Conservation (phyloP, 2,888 invertebrate genomes). For the Synanthedon vespiformis region DNA sequence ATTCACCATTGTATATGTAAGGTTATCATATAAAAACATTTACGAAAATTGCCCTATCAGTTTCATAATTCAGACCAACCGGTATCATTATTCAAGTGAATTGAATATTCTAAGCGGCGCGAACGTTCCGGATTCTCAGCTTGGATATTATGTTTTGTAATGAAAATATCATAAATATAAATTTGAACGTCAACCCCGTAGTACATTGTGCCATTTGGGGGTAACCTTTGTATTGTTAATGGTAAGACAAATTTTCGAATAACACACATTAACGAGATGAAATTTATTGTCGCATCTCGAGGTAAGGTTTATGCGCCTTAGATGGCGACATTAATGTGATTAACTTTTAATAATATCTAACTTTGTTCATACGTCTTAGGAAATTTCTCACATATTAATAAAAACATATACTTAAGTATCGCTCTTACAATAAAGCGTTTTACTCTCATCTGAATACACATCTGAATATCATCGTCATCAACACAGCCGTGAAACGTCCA, state of each 20-base stretch:
- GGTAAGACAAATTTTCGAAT: neutral
- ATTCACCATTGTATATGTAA: too few relatives aligned
- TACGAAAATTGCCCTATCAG: conserved; percentile 3
- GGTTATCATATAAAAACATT: neutral
- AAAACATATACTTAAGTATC: too few relatives aligned
- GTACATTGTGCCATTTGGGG: conserved; percentile 5
- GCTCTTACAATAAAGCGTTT: too few relatives aligned
- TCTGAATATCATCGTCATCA: too few relatives aligned
- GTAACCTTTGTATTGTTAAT: neutral
- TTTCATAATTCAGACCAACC: conserved; percentile 29
- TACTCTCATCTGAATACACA: too few relatives aligned
- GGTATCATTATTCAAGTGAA: conserved; percentile 31
- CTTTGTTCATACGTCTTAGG: too few relatives aligned
- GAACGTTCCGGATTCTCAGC: conserved; percentile 2
- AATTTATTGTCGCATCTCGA: too few relatives aligned
- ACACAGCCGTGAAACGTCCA: too few relatives aligned
- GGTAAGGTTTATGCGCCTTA: too few relatives aligned
- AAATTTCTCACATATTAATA: too few relatives aligned
- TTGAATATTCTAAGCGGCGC: conserved; percentile 30
- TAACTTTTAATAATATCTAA: too few relatives aligned
- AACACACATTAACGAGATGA: neutral
- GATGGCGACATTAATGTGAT: too few relatives aligned
- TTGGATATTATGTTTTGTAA: conserved; percentile 14
- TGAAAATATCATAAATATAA: conserved; percentile 20
- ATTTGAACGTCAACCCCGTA: conserved; percentile 13